A percentile compares a stretch with the other conserved stretches of the same genome.
Evolutionary conservation across 2,888 invertebrate species (phyloP).

Genomic region (Phalangium opilio): DNA sequence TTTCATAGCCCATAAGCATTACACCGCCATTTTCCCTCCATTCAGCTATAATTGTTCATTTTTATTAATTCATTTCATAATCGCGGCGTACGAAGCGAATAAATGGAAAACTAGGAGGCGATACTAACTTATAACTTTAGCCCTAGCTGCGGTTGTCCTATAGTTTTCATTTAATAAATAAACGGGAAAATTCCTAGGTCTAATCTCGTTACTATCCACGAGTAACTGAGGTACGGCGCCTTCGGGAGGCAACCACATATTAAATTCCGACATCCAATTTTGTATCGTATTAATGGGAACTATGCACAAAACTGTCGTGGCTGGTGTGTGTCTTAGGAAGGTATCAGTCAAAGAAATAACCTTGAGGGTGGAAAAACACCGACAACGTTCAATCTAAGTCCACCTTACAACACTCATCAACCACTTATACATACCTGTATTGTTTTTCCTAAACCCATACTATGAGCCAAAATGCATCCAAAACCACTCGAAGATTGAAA

Average conservation of each 20-base stretch:
- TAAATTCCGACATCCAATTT: constrained; percentile 94
- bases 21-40: constrained; percentile 85
- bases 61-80: too few species aligned
- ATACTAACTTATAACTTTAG: constrained; percentile 47
- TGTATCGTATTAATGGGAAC: constrained; percentile 98
- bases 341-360: constrained; percentile 93
- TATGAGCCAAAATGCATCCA: constrained; percentile 95
- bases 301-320: constrained; percentile 79
- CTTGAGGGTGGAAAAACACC: too few species aligned
- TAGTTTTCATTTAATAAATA: constrained; percentile 85
- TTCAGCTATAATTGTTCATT: constrained; percentile 12
- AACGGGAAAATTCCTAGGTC: constrained; percentile 66
- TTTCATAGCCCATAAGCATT: constrained; percentile 88
- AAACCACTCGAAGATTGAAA: constrained; percentile 76
- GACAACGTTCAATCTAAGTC: too few species aligned
- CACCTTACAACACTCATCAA: too few species aligned
- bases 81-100: too few species aligned
- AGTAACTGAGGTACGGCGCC: constrained; percentile 24
- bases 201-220: constrained; percentile 47
- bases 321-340: constrained; percentile 73
- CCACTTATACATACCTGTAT: constrained; percentile 43
- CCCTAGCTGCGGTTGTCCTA: constrained; percentile 72
- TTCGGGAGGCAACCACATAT: constrained; percentile 74
- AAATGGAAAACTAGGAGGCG: not conserved
- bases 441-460: constrained; percentile 99